phyloP scores from a whole-genome alignment of 2,888 invertebrate genomes.

The Ophonus ardosiacus region DNA sequence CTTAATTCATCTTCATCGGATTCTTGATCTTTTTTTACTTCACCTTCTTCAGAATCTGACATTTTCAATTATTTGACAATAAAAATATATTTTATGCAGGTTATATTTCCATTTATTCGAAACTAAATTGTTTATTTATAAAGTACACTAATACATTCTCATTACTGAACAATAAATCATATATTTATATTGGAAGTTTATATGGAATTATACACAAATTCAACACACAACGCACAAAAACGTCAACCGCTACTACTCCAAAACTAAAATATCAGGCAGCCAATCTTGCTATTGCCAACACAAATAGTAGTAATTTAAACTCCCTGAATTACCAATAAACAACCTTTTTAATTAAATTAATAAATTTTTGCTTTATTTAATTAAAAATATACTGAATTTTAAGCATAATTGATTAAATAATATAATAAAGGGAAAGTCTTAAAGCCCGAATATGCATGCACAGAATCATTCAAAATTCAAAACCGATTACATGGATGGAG shows the following conservation, averaged over 20 bases:
- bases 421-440: too few relatives aligned
- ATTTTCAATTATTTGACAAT: background rate
- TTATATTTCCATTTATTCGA: background rate
- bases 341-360: too few relatives aligned
- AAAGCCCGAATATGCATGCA: too few relatives aligned
- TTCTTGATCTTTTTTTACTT: slow-evolving; percentile 2
- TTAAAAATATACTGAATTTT: too few relatives aligned
- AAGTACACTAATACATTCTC: background rate
- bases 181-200: background rate
- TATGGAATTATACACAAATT: background rate
- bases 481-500: too few relatives aligned
- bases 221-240: background rate
- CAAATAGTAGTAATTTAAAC: background rate
- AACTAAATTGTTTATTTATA: background rate
- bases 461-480: too few relatives aligned
- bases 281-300: background rate
- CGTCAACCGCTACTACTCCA: background rate
- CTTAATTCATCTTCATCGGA: background rate
- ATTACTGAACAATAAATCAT: background rate
- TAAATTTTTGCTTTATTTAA: too few relatives aligned
- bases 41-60: slow-evolving; percentile 33
- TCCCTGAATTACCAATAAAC: too few relatives aligned
- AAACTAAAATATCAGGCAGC: background rate
- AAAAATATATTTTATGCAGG: background rate
- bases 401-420: too few relatives aligned